These are phyloP conservation scores for Anoplolepis gracilipes DNA, from an alignment of 1,140 invertebrate genomes.

Conservation along the genomic window DNA sequence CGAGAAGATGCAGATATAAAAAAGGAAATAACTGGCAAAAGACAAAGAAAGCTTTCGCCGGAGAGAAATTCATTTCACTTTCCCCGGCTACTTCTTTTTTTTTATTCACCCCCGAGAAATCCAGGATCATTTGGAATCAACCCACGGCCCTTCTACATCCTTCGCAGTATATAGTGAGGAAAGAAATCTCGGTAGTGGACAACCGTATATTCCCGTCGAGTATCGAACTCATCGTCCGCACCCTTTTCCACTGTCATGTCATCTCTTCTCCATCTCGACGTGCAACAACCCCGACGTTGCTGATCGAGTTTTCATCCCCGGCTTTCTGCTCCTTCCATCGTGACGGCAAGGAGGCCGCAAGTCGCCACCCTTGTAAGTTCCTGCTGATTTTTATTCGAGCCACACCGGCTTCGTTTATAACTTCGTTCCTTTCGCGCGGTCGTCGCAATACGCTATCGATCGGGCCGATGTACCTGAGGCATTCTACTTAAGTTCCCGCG, in stretches of 20 bases:
- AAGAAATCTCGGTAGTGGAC: conserved; percentile 73
- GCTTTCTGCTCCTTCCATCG: conserved; percentile 44
- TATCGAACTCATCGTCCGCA: conserved; percentile 19
- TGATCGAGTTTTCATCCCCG: conserved; percentile 78
- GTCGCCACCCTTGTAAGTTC: conserved; percentile 57
- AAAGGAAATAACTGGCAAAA: neutral
- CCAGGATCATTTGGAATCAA: conserved; percentile 77
- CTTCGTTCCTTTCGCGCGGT: conserved; percentile 68
- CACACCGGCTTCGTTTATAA: conserved; percentile 76
- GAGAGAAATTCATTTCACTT: conserved; percentile 76
- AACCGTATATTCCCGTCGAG: conserved; percentile 37
- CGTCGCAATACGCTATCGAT: conserved; percentile 59
- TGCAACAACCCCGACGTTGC: conserved; percentile 55
- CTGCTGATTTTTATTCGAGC: conserved; percentile 77
- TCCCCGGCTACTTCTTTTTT: conserved; percentile 62
- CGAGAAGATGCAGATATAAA: neutral
- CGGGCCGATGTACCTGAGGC: conserved; percentile 32
- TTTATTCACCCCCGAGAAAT: conserved; percentile 74
- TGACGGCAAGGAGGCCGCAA: conserved; percentile 13
- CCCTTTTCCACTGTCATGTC: neutral
- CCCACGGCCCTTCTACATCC: conserved; percentile 60
- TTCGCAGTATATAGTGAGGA: conserved; percentile 58
- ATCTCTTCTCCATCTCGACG: conserved; percentile 11
- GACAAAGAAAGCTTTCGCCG: conserved; percentile 27
- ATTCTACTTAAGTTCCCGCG: conserved; percentile 27